These are phyloP conservation scores for Dendrolimus punctatus DNA, from an alignment of 1,140 invertebrate genomes.

Conservation along the genomic window DNA sequence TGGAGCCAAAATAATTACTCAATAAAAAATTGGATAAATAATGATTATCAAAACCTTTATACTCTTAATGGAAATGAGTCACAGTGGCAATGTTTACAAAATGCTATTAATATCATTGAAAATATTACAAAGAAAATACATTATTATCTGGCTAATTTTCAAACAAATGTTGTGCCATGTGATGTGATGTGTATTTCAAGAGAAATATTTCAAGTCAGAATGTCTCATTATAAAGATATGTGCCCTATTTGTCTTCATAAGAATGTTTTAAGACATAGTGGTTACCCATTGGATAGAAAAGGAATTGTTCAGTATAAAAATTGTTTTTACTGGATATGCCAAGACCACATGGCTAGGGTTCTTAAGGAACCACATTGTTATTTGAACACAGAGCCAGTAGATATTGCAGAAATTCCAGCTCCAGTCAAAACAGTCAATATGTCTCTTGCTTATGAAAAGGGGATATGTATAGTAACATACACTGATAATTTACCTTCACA, in stretches of 20 bases:
- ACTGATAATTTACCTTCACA: constrained; percentile 64
- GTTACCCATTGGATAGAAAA: constrained; percentile 58
- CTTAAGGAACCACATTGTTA: constrained; percentile 46
- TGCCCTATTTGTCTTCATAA: constrained; percentile 72
- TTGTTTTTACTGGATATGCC: constrained; percentile 74
- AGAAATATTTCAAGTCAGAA: constrained; percentile 63
- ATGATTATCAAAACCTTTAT: constrained; percentile 69
- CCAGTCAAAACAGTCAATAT: constrained; percentile 46
- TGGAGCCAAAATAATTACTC: constrained; percentile 43
- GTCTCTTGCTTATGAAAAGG: constrained; percentile 57
- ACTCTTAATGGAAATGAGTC: constrained; percentile 49
- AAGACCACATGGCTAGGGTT: constrained; percentile 62
- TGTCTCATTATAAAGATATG: constrained; percentile 65
- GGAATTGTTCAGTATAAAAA: constrained; percentile 70
- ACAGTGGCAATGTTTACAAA: constrained; percentile 67
- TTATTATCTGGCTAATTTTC: constrained; percentile 44
- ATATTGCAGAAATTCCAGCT: constrained; percentile 68
- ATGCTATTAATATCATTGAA: constrained; percentile 44
- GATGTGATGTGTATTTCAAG: constrained; percentile 63
- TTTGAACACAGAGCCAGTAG: constrained; percentile 35
- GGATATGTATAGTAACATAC: constrained; percentile 74
- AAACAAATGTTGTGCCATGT: constrained; percentile 47
- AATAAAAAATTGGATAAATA: constrained; percentile 65
- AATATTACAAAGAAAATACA: constrained; percentile 34
- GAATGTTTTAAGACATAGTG: constrained; percentile 49